Conservation (phyloP, 2,888 invertebrate genomes). For the Gandaritis pyraliata region DNA sequence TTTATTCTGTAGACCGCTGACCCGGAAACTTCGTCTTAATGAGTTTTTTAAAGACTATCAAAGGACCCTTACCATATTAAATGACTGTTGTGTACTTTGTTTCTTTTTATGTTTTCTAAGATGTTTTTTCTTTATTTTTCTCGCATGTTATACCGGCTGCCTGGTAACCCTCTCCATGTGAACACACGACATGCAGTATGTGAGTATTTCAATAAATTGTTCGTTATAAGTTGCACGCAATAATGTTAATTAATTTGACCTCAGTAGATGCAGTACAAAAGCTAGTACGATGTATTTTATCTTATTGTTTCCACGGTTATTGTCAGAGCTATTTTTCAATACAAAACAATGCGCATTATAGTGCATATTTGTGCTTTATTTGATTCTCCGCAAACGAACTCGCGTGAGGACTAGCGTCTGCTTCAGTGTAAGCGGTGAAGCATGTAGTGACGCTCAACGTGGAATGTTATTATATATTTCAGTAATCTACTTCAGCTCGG, state of each 20-base stretch:
- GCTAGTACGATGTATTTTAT: background rate
- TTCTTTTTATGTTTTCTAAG: slow-evolving; percentile 35
- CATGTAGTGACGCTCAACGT: background rate
- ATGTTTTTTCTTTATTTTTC: slow-evolving; percentile 51
- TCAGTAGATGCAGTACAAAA: background rate
- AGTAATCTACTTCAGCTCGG: background rate
- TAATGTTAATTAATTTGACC: slow-evolving; percentile 8
- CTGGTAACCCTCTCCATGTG: slow-evolving; percentile 48
- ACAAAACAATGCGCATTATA: background rate
- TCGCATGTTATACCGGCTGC: slow-evolving; percentile 52
- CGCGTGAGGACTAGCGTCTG: background rate
- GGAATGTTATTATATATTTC: background rate
- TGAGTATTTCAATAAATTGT: slow-evolving; percentile 63
- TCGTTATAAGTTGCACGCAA: slow-evolving; percentile 38
- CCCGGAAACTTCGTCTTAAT: slow-evolving; percentile 75
- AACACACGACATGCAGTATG: slow-evolving; percentile 63
- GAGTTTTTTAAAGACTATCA: slow-evolving; percentile 65
- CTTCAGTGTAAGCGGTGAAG: background rate
- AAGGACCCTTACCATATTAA: slow-evolving; percentile 55
- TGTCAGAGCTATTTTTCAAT: background rate
- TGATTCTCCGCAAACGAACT: background rate
- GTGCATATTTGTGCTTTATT: background rate
- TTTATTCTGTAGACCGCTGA: slow-evolving; percentile 75
- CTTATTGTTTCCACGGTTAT: background rate
- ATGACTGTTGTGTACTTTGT: slow-evolving; percentile 45